Conservation (phyloP, 2,888 invertebrate species). For the Trachelus troglodyta region DNA sequence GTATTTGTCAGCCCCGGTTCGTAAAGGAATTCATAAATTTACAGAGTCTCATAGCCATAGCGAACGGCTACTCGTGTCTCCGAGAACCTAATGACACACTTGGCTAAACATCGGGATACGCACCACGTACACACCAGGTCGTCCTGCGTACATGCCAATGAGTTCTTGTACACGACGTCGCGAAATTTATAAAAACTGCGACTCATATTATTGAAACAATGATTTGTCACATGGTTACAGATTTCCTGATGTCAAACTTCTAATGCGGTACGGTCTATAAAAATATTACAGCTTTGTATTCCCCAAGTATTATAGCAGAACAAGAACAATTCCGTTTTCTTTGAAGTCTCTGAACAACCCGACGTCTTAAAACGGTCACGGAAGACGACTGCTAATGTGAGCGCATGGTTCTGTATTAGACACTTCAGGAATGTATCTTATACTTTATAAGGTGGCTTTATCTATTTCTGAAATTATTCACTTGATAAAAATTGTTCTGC, state of each 20-base stretch:
- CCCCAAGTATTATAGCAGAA: neutral
- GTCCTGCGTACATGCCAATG: neutral
- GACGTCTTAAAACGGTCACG: neutral
- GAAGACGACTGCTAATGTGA: neutral
- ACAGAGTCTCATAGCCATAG: slow-evolving; percentile 11
- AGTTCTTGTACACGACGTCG: neutral
- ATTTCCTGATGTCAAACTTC: neutral
- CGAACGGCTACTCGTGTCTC: slow-evolving; percentile 26
- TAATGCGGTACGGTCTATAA: neutral
- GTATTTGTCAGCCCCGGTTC: neutral
- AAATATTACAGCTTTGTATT: neutral
- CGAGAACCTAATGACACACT: slow-evolving; percentile 36
- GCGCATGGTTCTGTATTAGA: neutral
- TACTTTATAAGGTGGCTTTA: neutral
- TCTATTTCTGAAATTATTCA: neutral
- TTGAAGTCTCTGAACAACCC: neutral
- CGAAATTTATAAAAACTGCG: neutral
- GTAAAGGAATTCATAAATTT: neutral
- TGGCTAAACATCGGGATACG: slow-evolving; percentile 33
- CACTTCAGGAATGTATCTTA: neutral
- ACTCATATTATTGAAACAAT: neutral
- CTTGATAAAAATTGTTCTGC: too few relatives aligned
- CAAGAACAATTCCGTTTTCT: neutral
- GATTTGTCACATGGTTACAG: neutral
- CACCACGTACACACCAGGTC: slow-evolving; percentile 1